These are phyloP conservation scores for Muntiacus muntjak DNA, from an alignment of 2,113 vertebrate species.

Conservation along the genomic window DNA sequence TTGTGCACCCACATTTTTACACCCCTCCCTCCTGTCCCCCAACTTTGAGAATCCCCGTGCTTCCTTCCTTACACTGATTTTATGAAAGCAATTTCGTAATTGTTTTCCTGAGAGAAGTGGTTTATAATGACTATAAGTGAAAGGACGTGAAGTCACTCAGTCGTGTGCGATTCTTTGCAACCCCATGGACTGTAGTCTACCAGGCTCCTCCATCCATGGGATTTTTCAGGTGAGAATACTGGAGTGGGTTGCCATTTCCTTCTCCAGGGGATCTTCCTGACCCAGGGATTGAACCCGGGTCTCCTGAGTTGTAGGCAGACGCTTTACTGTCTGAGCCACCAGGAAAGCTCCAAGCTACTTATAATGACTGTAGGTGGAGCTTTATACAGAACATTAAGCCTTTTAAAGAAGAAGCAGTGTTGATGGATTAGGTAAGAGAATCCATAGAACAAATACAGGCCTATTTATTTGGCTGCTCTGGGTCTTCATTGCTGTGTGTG, in stretches of 20 bases:
- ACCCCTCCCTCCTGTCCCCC: background rate
- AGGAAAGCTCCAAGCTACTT: background rate
- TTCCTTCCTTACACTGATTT: background rate
- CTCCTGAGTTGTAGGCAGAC: background rate
- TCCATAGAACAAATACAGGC: background rate
- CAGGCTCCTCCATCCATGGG: background rate
- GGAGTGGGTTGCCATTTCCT: background rate
- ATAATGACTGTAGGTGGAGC: background rate
- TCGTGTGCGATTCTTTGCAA: background rate
- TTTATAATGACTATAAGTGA: background rate
- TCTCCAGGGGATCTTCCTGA: background rate
- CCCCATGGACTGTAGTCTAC: background rate
- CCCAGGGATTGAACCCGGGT: background rate
- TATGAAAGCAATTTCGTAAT: background rate
- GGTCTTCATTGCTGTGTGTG: background rate
- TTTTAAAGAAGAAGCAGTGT: background rate
- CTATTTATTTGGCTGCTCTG: background rate
- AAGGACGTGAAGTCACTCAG: background rate
- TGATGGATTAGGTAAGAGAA: background rate
- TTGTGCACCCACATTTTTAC: no score
- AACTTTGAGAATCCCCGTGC: background rate
- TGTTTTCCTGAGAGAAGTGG: background rate
- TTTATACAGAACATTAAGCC: background rate
- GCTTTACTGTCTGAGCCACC: background rate
- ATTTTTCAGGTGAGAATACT: background rate